phyloP scores from a whole-genome alignment of 2,888 invertebrate genomes.

The Nasonia oneida region DNA sequence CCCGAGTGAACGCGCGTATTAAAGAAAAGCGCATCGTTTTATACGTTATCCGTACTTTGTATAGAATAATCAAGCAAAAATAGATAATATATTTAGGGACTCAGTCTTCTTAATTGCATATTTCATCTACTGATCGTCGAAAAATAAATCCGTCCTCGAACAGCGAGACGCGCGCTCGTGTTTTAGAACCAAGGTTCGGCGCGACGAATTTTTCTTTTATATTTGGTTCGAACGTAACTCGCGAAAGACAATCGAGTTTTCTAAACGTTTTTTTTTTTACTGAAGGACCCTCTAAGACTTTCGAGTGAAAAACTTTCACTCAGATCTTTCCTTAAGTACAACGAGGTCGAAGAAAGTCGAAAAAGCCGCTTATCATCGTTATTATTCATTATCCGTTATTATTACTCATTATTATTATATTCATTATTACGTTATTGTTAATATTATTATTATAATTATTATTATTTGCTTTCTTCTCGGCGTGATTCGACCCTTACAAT shows the following conservation, averaged over 20 bases:
- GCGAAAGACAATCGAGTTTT: conserved; percentile 29
- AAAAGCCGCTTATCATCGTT: conserved; percentile 28
- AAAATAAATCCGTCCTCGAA: conserved; percentile 54
- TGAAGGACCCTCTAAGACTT: conserved; percentile 34
- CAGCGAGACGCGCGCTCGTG: conserved; percentile 17
- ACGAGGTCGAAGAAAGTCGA: conserved; percentile 31
- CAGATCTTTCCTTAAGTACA: conserved; percentile 61
- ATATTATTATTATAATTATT: conserved; percentile 31
- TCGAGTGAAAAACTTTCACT: conserved; percentile 55
- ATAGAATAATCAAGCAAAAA: conserved; percentile 55
- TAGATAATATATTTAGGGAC: conserved; percentile 52
- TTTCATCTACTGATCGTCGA: conserved; percentile 51
- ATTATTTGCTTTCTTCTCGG: conserved; percentile 34
- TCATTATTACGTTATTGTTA: conserved; percentile 35
- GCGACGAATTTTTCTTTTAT: not conserved
- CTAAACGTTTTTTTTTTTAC: conserved; percentile 20
- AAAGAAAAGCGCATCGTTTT: conserved; percentile 57
- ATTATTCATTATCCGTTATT: conserved; percentile 14
- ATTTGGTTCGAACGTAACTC: conserved; percentile 21
- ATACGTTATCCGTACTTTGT: not conserved
- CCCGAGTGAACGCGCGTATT: conserved; percentile 56
- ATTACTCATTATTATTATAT: conserved; percentile 18
- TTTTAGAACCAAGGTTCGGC: not conserved
- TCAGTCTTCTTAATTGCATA: conserved; percentile 57
- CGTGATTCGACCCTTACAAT: conserved; percentile 48